Evolutionary conservation across 2,113 vertebrate genomes (phyloP).

Genomic region (Zosterops pallidus): DNA sequence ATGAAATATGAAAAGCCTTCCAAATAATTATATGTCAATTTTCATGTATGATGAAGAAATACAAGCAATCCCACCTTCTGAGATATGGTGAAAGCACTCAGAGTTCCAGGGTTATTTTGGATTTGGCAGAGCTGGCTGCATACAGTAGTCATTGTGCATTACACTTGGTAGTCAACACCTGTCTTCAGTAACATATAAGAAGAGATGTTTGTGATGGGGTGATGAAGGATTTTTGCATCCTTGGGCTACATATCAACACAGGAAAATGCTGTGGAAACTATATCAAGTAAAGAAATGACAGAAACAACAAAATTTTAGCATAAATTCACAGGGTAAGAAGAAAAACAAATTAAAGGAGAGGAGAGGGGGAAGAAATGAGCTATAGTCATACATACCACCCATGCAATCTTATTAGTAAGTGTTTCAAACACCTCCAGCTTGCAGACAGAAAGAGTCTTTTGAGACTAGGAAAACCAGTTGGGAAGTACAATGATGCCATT

Average conservation of each 20-base stretch:
- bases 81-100: neutral
- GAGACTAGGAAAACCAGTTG: slow-evolving; percentile 57
- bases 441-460: slow-evolving; percentile 54
- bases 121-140: slow-evolving; percentile 21
- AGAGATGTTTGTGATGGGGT: slow-evolving; percentile 18
- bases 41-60: slow-evolving; percentile 36
- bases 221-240: slow-evolving; percentile 54
- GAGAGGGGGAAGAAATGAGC: slow-evolving; percentile 8
- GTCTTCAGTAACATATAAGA: slow-evolving; percentile 35
- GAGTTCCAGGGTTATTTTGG: slow-evolving; percentile 30
- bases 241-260: slow-evolving; percentile 42
- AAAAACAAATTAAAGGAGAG: slow-evolving; percentile 27
- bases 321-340: neutral
- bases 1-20: slow-evolving; percentile 34
- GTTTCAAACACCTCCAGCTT: slow-evolving; percentile 57
- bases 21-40: slow-evolving; percentile 45
- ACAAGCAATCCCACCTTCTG: slow-evolving; percentile 13
- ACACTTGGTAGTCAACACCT: slow-evolving; percentile 34
- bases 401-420: slow-evolving; percentile 28
- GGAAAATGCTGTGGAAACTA: slow-evolving; percentile 20
- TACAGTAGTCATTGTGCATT: neutral
- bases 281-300: slow-evolving; percentile 37
- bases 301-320: slow-evolving; percentile 32
- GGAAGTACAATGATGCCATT: slow-evolving; percentile 62
- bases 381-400: slow-evolving; percentile 8